phyloP scores from a whole-genome alignment of 2,113 vertebrate species.

The Phalacrocorax carbo region DNA sequence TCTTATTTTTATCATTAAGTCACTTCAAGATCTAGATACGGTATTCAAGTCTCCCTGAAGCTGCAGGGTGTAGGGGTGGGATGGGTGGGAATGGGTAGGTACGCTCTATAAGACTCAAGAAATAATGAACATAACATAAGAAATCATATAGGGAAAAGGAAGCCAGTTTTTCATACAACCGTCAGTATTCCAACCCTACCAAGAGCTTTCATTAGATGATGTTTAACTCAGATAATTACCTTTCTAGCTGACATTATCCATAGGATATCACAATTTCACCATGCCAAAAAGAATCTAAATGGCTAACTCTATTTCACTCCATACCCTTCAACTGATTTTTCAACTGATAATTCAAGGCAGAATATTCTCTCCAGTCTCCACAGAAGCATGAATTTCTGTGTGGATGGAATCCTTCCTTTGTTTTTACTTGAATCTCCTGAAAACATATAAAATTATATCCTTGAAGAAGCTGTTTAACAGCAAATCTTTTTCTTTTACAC shows the following conservation, averaged over 20 bases:
- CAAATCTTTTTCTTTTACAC: background rate
- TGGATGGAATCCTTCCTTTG: background rate
- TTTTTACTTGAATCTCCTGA: background rate
- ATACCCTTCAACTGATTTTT: background rate
- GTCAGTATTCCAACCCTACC: background rate
- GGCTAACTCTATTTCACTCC: background rate
- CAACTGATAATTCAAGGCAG: background rate
- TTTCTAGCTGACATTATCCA: background rate
- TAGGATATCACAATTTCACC: conserved; percentile 8
- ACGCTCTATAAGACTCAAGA: background rate
- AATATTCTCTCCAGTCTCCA: background rate
- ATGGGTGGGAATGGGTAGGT: background rate
- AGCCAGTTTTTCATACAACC: background rate
- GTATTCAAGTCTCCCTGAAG: background rate
- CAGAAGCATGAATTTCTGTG: background rate
- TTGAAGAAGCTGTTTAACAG: background rate
- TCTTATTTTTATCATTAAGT: background rate
- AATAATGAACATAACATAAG: background rate
- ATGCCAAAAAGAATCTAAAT: background rate
- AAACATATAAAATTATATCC: background rate
- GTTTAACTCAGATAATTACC: conserved; percentile 16
- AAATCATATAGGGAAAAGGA: background rate
- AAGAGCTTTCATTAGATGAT: background rate
- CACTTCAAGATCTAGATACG: background rate
- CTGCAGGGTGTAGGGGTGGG: background rate